Evolutionary conservation across 2,797 vertebrate species (phyloP).

Genomic region (Alectoris magna): DNA sequence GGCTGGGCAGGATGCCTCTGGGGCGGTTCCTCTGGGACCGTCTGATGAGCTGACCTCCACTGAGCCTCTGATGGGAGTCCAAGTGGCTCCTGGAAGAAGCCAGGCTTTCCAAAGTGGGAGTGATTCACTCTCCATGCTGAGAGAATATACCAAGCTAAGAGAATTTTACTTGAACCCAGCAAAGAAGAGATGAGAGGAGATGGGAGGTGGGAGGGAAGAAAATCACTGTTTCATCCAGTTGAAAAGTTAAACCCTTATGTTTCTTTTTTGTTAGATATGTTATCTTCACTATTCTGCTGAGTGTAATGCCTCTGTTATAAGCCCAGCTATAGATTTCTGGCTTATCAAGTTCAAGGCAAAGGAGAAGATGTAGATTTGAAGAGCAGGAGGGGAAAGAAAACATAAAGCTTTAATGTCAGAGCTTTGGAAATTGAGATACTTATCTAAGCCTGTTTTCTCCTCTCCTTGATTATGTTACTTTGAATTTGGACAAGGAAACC

Average conservation of each 20-base stretch:
- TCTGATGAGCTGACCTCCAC: not conserved
- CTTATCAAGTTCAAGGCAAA: constrained; percentile 29
- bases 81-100: not conserved
- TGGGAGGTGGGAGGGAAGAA: not conserved
- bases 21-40: not conserved
- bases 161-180: not conserved
- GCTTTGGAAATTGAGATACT: constrained; percentile 52
- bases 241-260: constrained; percentile 43
- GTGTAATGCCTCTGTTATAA: constrained; percentile 43
- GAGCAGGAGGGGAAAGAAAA: constrained; percentile 55
- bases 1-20: not conserved
- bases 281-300: constrained; percentile 44
- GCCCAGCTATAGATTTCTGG: constrained; percentile 16
- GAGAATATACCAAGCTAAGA: not conserved
- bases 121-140: not conserved
- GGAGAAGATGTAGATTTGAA: constrained; percentile 39
- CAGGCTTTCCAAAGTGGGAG: not conserved
- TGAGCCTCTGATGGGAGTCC: not conserved
- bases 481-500: constrained; percentile 26
- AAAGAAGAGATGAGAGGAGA: not conserved
- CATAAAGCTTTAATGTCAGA: constrained; percentile 35
- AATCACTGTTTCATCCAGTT: constrained; percentile 28
- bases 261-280: not conserved
- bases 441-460: constrained; percentile 47
- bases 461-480: constrained; percentile 38